Conservation (phyloP, 1,140 invertebrate genomes). For the Rhagoletis zephyria region DNA sequence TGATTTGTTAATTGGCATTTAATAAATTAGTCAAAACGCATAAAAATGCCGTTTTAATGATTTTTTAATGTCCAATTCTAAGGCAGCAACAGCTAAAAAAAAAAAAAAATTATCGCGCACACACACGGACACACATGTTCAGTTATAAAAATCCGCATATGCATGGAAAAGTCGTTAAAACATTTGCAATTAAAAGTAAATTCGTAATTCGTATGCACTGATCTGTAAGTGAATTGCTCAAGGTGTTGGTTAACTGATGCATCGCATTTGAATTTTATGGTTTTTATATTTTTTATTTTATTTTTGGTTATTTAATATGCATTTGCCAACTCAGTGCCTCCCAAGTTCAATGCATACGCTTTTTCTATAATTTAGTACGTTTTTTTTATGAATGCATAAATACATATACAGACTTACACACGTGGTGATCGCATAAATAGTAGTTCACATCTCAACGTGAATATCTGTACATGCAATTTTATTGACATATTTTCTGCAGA, state of each 20-base stretch:
- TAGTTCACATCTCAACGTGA: neutral
- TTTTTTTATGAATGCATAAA: neutral
- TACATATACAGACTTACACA: neutral
- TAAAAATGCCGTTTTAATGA: conserved; percentile 51
- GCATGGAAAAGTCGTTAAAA: conserved; percentile 45
- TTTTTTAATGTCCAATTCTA: conserved; percentile 47
- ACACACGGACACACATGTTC: neutral
- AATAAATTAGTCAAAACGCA: conserved; percentile 48
- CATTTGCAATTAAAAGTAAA: conserved; percentile 17
- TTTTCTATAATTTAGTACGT: neutral
- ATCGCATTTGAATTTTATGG: neutral
- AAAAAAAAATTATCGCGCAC: neutral
- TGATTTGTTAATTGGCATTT: conserved; percentile 41
- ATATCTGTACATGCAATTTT: neutral
- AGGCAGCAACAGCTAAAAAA: neutral
- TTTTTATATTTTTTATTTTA: neutral
- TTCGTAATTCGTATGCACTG: conserved; percentile 37
- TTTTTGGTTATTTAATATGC: neutral
- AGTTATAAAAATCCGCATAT: neutral
- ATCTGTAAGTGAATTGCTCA: conserved; percentile 15
- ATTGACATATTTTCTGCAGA: conserved; percentile 30
- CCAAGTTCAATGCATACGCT: neutral
- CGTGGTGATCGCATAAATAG: conserved; percentile 1
- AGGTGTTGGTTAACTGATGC: conserved; percentile 28
- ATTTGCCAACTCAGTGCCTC: neutral